Conservation (phyloP, 2,888 invertebrate species). For the Nipponacmea schrenckii region DNA sequence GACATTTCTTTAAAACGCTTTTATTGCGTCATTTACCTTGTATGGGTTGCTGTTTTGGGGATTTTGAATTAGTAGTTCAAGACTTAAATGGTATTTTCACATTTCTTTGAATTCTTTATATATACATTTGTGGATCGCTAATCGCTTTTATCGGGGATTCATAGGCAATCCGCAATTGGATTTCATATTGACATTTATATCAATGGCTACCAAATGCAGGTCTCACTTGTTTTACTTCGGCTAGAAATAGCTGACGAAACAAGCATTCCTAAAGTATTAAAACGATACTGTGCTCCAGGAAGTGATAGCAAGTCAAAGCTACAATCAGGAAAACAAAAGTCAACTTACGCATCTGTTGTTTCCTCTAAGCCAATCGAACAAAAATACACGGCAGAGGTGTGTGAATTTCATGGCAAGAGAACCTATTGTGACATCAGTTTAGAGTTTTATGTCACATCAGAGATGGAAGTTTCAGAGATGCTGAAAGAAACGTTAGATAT, state of each 20-base stretch:
- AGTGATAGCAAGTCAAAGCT: not conserved
- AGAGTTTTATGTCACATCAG: not conserved
- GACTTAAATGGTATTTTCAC: too few relatives aligned
- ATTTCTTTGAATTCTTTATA: too few relatives aligned
- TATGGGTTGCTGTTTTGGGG: too few relatives aligned
- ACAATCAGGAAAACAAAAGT: not conserved
- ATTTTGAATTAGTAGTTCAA: too few relatives aligned
- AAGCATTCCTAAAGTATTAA: conserved; percentile 32
- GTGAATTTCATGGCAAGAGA: conserved; percentile 4
- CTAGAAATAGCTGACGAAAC: conserved; percentile 52
- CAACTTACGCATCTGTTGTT: conserved; percentile 6
- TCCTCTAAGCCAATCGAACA: not conserved
- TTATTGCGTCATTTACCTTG: too few relatives aligned
- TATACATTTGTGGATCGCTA: too few relatives aligned
- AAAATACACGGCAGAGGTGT: not conserved
- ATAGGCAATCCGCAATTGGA: too few relatives aligned
- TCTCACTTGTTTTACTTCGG: conserved; percentile 52
- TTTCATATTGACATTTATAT: not conserved
- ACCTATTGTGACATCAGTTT: not conserved
- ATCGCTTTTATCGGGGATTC: too few relatives aligned
- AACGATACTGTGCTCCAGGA: conserved; percentile 32
- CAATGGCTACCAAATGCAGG: conserved; percentile 35
- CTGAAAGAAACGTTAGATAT: not conserved
- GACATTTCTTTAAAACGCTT: too few relatives aligned
- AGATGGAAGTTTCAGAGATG: not conserved